Evolutionary conservation across 2,888 invertebrate species (phyloP).

Genomic region (Melanotus villosus): DNA sequence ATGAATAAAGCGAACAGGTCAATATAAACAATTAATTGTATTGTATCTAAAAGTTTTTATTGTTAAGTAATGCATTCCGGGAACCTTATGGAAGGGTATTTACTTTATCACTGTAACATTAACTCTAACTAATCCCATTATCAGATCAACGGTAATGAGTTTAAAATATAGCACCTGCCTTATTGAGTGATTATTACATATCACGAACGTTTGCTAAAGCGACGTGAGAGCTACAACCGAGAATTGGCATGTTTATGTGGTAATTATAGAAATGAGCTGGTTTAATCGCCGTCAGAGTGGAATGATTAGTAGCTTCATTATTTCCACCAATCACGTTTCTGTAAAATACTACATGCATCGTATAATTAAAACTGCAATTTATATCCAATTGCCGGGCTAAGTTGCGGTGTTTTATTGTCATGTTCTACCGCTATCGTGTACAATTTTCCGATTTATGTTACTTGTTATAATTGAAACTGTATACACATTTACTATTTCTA

Average conservation of each 20-base stretch:
- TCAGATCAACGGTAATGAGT: slow-evolving; percentile 46
- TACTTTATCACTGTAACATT: slow-evolving; percentile 30
- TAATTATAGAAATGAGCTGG: slow-evolving; percentile 68
- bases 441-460: slow-evolving; percentile 47
- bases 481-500: slow-evolving; percentile 32
- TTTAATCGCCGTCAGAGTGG: slow-evolving; percentile 65
- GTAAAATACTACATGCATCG: slow-evolving; percentile 64
- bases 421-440: slow-evolving; percentile 49
- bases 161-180: slow-evolving; percentile 47
- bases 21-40: no score
- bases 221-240: slow-evolving; percentile 55
- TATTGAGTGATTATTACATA: slow-evolving; percentile 54
- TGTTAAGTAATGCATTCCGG: slow-evolving; percentile 4
- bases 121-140: slow-evolving; percentile 38
- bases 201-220: slow-evolving; percentile 50
- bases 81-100: slow-evolving; percentile 26
- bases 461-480: slow-evolving; percentile 35
- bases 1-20: no score
- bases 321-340: slow-evolving; percentile 65
- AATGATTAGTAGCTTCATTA: slow-evolving; percentile 68
- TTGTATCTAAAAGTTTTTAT: background rate
- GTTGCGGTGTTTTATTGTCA: slow-evolving; percentile 41
- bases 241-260: slow-evolving; percentile 67
- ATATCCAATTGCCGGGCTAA: slow-evolving; percentile 58
- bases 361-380: slow-evolving; percentile 66